phyloP scores from a whole-genome alignment of 2,797 vertebrate genomes.

The Monodelphis domestica region DNA sequence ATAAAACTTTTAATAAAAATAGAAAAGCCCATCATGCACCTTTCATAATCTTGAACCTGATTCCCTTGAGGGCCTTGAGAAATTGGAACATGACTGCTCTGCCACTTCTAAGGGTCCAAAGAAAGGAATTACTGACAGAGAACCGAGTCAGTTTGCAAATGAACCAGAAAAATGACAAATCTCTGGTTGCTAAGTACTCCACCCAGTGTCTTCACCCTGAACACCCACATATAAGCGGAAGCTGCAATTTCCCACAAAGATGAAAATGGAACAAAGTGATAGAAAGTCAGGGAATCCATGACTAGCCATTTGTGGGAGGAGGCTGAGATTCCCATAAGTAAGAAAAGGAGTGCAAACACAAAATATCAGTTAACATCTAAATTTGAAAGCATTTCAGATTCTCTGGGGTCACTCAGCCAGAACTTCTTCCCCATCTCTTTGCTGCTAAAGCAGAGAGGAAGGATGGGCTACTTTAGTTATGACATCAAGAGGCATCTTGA shows the following conservation, averaged over 20 bases:
- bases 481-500: background rate
- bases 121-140: constrained; percentile 50
- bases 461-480: background rate
- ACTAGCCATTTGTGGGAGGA: background rate
- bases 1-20: background rate
- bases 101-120: constrained; percentile 32
- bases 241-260: constrained; percentile 62
- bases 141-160: constrained; percentile 68
- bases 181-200: constrained; percentile 6
- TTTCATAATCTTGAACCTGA: background rate
- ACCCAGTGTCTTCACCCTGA: constrained; percentile 35
- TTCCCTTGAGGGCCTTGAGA: constrained; percentile 34
- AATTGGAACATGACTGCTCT: constrained; percentile 41
- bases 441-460: background rate
- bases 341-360: background rate
- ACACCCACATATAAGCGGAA: constrained; percentile 54
- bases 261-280: constrained; percentile 37
- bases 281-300: constrained; percentile 43
- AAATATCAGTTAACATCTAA: background rate
- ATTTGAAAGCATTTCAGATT: background rate
- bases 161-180: constrained; percentile 56
- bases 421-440: background rate
- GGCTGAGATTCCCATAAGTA: background rate
- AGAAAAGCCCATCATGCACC: background rate
- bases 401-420: background rate